Conservation (phyloP, 2,797 vertebrate species). For the Pagetopsis macropterus region DNA sequence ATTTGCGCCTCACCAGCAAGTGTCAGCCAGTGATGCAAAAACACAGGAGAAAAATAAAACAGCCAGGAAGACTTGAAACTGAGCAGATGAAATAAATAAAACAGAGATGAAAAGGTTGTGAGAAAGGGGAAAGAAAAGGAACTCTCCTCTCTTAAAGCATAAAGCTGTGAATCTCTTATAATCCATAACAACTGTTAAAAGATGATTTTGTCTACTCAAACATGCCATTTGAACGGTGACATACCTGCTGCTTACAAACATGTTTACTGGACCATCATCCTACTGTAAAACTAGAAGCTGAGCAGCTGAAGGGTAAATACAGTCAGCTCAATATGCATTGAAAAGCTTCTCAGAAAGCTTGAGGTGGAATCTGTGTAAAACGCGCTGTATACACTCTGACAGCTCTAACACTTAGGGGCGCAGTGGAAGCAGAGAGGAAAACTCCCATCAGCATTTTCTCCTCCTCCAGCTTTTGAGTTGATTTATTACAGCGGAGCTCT, state of each 20-base stretch:
- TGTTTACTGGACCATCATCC: conserved; percentile 4
- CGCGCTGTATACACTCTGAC: conserved; percentile 61
- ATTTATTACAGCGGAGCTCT: conserved; percentile 74
- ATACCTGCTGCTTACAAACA: conserved; percentile 6
- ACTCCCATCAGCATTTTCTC: conserved; percentile 79
- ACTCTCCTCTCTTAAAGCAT: conserved; percentile 26
- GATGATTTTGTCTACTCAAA: conserved; percentile 7
- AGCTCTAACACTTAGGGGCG: conserved; percentile 58
- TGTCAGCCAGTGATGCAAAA: neutral
- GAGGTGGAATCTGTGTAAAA: conserved; percentile 56
- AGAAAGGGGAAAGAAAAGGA: conserved; percentile 22
- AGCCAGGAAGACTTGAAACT: conserved; percentile 25
- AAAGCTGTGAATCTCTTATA: conserved; percentile 9
- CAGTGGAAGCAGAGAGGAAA: conserved; percentile 70
- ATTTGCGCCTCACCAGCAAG: conserved; percentile 38
- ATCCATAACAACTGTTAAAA: conserved; percentile 29
- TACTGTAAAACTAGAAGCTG: conserved; percentile 30
- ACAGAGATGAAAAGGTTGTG: conserved; percentile 24
- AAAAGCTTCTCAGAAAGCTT: conserved; percentile 53
- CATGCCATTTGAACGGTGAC: conserved; percentile 6
- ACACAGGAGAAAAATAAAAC: conserved; percentile 14
- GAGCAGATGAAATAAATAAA: conserved; percentile 35
- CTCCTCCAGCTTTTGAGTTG: conserved; percentile 74
- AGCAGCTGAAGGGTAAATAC: conserved; percentile 33
- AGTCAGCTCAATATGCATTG: conserved; percentile 33